Evolutionary conservation across 53 echinoderm and acorn worm genomes (phyloP), one percentile per base, ranked within the genome.

Genomic region (Paelopatides confundens): DNA sequence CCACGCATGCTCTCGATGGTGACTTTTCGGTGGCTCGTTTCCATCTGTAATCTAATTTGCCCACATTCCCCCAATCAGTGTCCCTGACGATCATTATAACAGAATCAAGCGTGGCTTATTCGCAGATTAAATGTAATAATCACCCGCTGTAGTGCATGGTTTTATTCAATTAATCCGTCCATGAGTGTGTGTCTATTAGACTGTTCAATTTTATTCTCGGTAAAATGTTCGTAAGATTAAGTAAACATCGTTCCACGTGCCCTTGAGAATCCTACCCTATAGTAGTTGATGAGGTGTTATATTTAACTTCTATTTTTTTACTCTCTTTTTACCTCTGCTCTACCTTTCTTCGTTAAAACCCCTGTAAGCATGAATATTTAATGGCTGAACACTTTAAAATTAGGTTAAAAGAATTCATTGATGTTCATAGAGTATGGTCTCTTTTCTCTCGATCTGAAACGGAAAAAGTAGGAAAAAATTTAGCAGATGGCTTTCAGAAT

Each of bases 71-170:
- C 36, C 38, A 74, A 38, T 37, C 38, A 39, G 39, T 35, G 13
- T 74, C 74, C 39, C 47, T 43, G 74, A 74, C 27, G 74, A 74
- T 74, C 74, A 74, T 74, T 39, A 74, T 38, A 74, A 74, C 74
- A 40, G 74, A 74, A 74, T 74, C 74, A 74, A 74, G 74, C 46
- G 40, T 46, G 24, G 74, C 46, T 74, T 74, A 74, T 74, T 74
- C 26, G 74, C 74, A 18, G 39, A 40, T 40, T 74, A 74, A 74
- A 74, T 46, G 74, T 21, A 74, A 74, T 74, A 74, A 74, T 23
- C 21, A 74, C 23, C 74, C 28, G 40, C 74, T 74, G 74, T 74
- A 74, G 74, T 26, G 74, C n/a, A n/a, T 9, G 74, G 10, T 35
- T 39, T 74, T 74, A 74, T 74, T 74, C 74, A 74, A 74, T 74